These are phyloP conservation scores for Misgurnus anguillicaudatus DNA, from an alignment of 2,113 vertebrate genomes.

Conservation along the genomic window DNA sequence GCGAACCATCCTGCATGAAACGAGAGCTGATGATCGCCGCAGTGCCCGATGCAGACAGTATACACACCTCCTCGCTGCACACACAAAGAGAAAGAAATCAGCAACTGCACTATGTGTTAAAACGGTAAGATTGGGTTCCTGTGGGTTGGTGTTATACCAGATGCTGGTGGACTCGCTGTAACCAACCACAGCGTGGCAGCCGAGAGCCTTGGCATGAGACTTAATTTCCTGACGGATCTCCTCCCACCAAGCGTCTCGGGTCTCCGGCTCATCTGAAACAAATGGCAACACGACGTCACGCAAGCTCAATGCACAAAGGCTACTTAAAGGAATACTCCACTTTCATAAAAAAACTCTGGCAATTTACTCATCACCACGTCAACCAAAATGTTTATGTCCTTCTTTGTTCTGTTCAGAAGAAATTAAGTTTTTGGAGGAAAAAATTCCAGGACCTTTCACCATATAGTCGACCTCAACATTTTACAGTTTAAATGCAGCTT, in stretches of 20 bases:
- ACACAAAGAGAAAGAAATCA: not conserved
- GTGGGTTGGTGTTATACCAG: slow-evolving; percentile 75
- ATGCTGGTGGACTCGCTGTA: slow-evolving; percentile 99
- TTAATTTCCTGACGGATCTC: slow-evolving; percentile 99
- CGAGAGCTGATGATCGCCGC: slow-evolving; percentile 94
- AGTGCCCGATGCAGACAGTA: slow-evolving; percentile 95
- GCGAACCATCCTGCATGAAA: slow-evolving; percentile 90
- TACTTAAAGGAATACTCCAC: too few species aligned
- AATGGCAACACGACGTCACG: slow-evolving; percentile 42
- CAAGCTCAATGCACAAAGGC: not conserved
- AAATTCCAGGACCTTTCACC: too few species aligned
- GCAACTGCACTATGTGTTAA: not conserved
- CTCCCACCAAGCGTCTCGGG: slow-evolving; percentile 98
- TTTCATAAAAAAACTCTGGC: too few species aligned
- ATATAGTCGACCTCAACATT: too few species aligned
- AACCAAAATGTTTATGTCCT: too few species aligned
- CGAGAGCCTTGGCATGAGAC: slow-evolving; percentile 97
- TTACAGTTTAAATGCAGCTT: too few species aligned
- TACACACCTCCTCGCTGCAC: slow-evolving; percentile 95
- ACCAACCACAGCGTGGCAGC: slow-evolving; percentile 96
- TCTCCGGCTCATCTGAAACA: slow-evolving; percentile 98
- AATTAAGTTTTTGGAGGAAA: too few species aligned
- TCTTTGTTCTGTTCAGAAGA: too few species aligned
- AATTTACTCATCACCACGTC: too few species aligned
- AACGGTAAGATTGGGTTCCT: not conserved